A percentile compares a stretch with the other conserved stretches of the same genome.
Evolutionary conservation across 2,888 invertebrate species (phyloP).

Genomic region (Gandaritis pyraliata): DNA sequence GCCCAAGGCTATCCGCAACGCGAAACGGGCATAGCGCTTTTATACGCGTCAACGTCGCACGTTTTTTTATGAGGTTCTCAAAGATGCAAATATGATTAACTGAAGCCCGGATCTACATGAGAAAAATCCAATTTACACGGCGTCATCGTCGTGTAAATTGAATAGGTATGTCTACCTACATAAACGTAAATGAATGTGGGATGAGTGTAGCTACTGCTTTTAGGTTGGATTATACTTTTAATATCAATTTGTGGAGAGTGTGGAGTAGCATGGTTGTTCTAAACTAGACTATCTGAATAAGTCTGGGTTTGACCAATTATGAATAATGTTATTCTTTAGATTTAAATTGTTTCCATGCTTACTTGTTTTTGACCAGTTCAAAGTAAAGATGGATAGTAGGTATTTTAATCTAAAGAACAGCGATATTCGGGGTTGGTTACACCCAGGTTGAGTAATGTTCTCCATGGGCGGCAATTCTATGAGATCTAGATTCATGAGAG

Average conservation of each 20-base stretch:
- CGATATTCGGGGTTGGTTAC: no score
- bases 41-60: constrained; percentile 10
- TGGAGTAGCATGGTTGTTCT: background rate
- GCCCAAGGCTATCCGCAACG: constrained; percentile 16
- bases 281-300: no score
- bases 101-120: constrained; percentile 24
- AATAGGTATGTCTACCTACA: background rate
- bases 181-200: background rate
- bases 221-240: background rate
- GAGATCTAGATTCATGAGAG: no score
- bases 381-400: no score
- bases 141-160: background rate
- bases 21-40: constrained; percentile 12
- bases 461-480: no score
- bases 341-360: no score
- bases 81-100: constrained; percentile 30
- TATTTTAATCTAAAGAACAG: no score
- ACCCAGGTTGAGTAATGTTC: no score
- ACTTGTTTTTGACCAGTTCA: no score
- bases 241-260: background rate
- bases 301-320: no score
- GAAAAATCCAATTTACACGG: constrained; percentile 28
- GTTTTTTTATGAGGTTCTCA: constrained; percentile 14
- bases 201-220: background rate
- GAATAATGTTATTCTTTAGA: no score